Conservation (phyloP, 2,113 vertebrate species). For the Podarcis muralis region DNA sequence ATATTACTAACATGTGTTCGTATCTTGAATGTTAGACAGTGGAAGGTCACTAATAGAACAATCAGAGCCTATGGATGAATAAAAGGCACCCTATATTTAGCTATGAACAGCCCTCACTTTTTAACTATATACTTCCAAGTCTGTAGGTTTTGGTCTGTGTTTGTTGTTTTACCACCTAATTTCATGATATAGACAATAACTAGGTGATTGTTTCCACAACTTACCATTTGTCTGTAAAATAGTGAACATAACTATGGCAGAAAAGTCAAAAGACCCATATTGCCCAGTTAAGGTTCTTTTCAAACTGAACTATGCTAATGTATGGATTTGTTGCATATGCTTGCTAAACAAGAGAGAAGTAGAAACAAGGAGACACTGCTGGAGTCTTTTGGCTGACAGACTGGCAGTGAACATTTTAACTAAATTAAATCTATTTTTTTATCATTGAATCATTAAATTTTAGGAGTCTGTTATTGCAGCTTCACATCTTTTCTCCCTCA, state of each 20-base stretch:
- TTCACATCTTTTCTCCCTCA: conserved; percentile 61
- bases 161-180: background rate
- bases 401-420: conserved; percentile 58
- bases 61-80: background rate
- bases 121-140: background rate
- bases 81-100: background rate
- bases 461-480: conserved; percentile 61
- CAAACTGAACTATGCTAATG: conserved; percentile 69
- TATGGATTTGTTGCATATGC: conserved; percentile 59
- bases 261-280: conserved; percentile 52
- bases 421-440: conserved; percentile 49
- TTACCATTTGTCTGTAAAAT: conserved; percentile 39
- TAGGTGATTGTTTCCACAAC: conserved; percentile 3
- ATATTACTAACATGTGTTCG: too few species aligned
- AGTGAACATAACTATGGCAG: conserved; percentile 53
- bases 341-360: conserved; percentile 24
- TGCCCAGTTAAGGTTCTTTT: conserved; percentile 60
- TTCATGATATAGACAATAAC: background rate
- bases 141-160: background rate
- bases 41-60: background rate
- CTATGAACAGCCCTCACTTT: background rate
- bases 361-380: conserved; percentile 17
- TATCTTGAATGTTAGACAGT: too few species aligned
- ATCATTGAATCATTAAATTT: conserved; percentile 66
- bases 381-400: conserved; percentile 60